Evolutionary conservation across 2,797 vertebrate genomes (phyloP).

Genomic region (Falco naumanni): DNA sequence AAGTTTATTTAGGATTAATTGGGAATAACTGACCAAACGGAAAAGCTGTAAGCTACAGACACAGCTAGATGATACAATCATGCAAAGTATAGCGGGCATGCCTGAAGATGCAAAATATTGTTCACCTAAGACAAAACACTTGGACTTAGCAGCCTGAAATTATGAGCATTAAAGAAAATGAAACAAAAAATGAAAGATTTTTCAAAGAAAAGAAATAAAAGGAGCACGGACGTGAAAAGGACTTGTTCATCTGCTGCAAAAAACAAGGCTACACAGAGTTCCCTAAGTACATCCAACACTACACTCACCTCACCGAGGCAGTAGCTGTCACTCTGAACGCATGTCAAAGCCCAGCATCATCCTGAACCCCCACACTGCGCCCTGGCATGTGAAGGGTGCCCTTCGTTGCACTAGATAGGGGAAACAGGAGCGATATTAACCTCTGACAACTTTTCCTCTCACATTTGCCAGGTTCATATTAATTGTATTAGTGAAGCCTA

Average conservation of each 20-base stretch:
- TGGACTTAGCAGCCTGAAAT: background rate
- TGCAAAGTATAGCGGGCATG: background rate
- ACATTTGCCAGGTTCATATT: background rate
- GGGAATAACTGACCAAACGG: background rate
- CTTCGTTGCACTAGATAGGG: background rate
- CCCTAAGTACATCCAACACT: background rate
- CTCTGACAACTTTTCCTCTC: background rate
- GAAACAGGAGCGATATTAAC: background rate
- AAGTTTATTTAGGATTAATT: background rate
- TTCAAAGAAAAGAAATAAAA: background rate
- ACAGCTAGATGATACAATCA: background rate
- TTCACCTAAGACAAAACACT: background rate
- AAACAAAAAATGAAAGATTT: background rate
- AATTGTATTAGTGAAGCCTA: background rate
- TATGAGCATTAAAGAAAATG: background rate
- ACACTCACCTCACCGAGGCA: background rate
- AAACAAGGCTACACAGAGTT: background rate
- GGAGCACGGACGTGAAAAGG: background rate
- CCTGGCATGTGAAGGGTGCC: rapidly evolving
- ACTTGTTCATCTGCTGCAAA: background rate
- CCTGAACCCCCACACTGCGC: background rate
- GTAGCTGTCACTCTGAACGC: background rate
- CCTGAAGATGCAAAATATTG: background rate
- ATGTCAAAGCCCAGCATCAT: background rate
- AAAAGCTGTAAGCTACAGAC: background rate